These are phyloP conservation scores for Eurypyga helias DNA, from an alignment of 2,113 vertebrate species.

Conservation along the genomic window DNA sequence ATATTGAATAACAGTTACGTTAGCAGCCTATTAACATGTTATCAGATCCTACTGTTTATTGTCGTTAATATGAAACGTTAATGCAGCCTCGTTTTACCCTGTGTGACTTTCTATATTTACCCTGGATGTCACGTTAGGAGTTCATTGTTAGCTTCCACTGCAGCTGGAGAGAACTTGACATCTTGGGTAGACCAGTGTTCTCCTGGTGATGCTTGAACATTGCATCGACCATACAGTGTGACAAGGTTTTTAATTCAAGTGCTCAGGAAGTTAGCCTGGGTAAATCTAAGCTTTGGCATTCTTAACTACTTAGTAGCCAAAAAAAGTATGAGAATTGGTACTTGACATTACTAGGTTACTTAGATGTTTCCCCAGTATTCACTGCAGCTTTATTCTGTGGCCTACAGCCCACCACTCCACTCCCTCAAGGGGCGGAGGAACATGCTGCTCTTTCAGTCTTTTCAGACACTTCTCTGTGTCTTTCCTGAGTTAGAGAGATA, in stretches of 20 bases:
- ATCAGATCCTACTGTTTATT: neutral
- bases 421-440: neutral
- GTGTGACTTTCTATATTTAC: neutral
- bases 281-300: neutral
- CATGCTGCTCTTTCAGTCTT: neutral
- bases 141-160: neutral
- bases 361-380: neutral
- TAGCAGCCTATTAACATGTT: neutral
- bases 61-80: neutral
- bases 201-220: neutral
- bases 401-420: neutral
- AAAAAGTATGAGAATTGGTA: neutral
- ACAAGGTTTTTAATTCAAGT: neutral
- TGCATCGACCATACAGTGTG: neutral
- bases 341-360: neutral
- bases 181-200: neutral
- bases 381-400: neutral
- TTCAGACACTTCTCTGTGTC: neutral
- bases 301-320: neutral
- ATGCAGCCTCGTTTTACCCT: neutral
- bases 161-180: neutral
- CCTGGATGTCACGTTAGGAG: neutral
- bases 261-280: neutral
- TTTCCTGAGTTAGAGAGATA: neutral
- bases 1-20: neutral